phyloP scores from a whole-genome alignment of 2,113 vertebrate species.

The Nyctibius bracteatus region DNA sequence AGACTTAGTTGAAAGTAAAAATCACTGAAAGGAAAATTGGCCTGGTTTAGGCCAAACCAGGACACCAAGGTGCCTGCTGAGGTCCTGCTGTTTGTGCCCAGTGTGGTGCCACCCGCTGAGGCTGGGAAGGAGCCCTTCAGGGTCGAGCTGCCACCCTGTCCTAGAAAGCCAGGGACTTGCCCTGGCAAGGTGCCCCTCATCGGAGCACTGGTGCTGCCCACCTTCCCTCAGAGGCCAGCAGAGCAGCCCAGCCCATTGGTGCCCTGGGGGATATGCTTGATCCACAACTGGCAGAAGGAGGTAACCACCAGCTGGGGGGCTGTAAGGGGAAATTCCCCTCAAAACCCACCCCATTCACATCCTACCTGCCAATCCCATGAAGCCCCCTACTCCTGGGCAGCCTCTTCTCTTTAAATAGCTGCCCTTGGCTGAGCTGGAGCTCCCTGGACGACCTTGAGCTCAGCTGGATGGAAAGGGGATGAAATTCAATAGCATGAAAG shows the following conservation, averaged over 20 bases:
- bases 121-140: background rate
- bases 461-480: background rate
- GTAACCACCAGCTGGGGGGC: background rate
- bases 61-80: accelerated
- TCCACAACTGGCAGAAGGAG: slow-evolving; percentile 67
- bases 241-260: accelerated
- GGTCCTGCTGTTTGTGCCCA: accelerated
- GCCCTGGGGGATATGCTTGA: background rate
- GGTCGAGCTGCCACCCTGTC: background rate
- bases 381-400: background rate
- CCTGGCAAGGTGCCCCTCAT: accelerated
- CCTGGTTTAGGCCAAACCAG: too few species aligned
- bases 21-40: too few species aligned
- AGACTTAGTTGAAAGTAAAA: too few species aligned
- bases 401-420: background rate
- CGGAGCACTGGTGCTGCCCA: accelerated
- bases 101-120: accelerated
- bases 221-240: accelerated
- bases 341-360: accelerated
- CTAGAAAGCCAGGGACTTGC: background rate
- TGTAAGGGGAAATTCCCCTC: background rate
- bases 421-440: background rate
- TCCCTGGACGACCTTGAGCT: background rate
- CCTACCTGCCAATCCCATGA: background rate
- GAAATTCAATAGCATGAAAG: background rate